Evolutionary conservation across 2,888 invertebrate genomes (phyloP).

Genomic region (Clostera curtula): DNA sequence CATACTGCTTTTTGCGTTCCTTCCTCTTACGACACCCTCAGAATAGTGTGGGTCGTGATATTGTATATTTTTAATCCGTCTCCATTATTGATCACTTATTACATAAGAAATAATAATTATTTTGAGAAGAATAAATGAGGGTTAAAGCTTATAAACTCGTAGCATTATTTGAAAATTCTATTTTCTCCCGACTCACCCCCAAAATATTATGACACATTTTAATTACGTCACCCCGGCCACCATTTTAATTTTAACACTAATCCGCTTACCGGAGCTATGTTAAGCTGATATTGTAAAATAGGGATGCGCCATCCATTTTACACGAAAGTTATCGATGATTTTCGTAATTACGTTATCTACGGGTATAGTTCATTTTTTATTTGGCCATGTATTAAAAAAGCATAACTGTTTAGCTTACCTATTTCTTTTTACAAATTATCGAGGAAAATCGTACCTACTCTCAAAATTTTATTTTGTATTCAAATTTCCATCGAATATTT

Average conservation of each 20-base stretch:
- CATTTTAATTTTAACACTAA: slow-evolving; percentile 66
- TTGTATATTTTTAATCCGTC: too few relatives aligned
- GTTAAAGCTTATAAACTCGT: slow-evolving; percentile 11
- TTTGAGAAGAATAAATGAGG: not conserved
- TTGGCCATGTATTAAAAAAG: slow-evolving; percentile 5
- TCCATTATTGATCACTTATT: too few relatives aligned
- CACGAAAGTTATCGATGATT: slow-evolving; percentile 7
- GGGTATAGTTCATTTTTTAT: too few relatives aligned
- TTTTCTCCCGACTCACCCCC: slow-evolving; percentile 37
- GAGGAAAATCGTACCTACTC: too few relatives aligned
- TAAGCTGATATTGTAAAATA: slow-evolving; percentile 44
- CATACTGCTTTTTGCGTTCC: too few relatives aligned
- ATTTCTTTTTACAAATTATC: not conserved
- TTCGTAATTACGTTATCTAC: slow-evolving; percentile 1
- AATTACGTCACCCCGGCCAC: slow-evolving; percentile 45
- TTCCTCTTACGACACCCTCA: too few relatives aligned
- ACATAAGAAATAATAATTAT: too few relatives aligned
- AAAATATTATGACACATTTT: slow-evolving; percentile 64
- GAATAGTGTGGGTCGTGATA: too few relatives aligned
- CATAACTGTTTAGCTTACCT: slow-evolving; percentile 3
- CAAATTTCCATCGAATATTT: too few relatives aligned
- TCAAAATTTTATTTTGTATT: too few relatives aligned
- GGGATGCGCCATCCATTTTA: slow-evolving; percentile 31
- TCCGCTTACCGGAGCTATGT: slow-evolving; percentile 53
- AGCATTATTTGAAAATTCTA: slow-evolving; percentile 27